Base-by-base conservation (phyloP, 1,140 invertebrate species). In the Probaryconus sp. region DNA sequence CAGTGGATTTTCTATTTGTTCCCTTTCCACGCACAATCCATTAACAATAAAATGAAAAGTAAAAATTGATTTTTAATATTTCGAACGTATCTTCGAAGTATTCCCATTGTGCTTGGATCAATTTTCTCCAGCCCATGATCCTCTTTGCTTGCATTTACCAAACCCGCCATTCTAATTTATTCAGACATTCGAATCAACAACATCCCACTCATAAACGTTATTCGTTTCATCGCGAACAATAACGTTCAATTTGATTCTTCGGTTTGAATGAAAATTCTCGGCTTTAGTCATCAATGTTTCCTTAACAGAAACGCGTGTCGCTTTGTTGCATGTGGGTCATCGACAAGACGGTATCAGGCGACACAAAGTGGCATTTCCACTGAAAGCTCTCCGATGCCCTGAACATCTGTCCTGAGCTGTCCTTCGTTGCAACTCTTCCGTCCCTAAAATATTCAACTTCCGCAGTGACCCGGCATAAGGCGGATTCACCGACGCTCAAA, bases 361-460 rank as follows among this genome's bases (percentile, higher is more conserved):
- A 45, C 73, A 71, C 61, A 71, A 76, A 76, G 43, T 76, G 56
- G 50, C 68, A 42, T 68, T 76, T 76, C 63, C 38, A 71, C 63
- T 71, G 67, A 71, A 71, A 76, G 74, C 68, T 71, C 73, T 60
- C 42, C 55, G 65, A 17, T 64, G 38, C 58, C 40, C 45, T 56
- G 50, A 76, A 76, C 74, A 76, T 76, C 74, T 68, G 74, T 71
- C 74, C 63, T 68, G 53, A 63, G 56, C 63, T 71, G 53, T 76
- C 45, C 65, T 76, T 33, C 55, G 7, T 37, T 68, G 43, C 63
- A 71, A 76, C 68, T 67, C 74, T 76, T 76, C 35, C 51, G 50
- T 56, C 17, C 58, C 63, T 76, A 69, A 76, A 76, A 76, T 76
- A 76, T 76, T 76, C 68, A 76, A 60, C 68, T 76, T 71, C 74